Base-by-base conservation (phyloP, 2,888 invertebrate species). In the Limnephilus rhombicus region DNA sequence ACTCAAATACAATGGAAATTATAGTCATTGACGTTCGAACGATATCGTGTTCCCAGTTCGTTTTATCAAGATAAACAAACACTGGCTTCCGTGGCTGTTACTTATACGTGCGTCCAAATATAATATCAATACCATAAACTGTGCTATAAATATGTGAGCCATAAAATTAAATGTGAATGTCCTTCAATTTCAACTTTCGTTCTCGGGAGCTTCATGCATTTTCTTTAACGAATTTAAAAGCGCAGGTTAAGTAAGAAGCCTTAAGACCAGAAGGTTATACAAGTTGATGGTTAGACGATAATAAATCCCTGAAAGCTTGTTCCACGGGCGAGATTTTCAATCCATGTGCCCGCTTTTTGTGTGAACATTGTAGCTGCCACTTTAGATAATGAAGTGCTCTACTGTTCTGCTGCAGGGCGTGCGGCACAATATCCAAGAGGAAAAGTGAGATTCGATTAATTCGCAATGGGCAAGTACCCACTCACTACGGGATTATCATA, bases 401-500 rank as follows among this genome's bases (percentile, higher is more conserved):
- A 9, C 7, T 49, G 37, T 37, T 29, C 81, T 11, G 18, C 7
- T 49, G 37, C 68, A 29, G 29, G 86, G 85, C 82, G 53, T 34
- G 11, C 88, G 34, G 81, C 92, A 68, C 82, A 85, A 91, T 80
- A 91, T 89, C 24, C 37, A 7, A 18, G 83, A 83, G 37, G 29
- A 83, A 86, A 86, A 86, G 45, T 45, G 86, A 45, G 86, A 86
- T 86, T 86, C 45, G 86, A 86, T 86, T 86, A 86, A 86, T 45
- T 45, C 45, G 86, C 86, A 45, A 45, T 86, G 49, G 86, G 37
- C 45, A 85, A 85, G 85, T 85, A 41, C 85, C 85, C 85, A 86
- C 86, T 86, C 86, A 45, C 41, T 13, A n/a, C 29, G 41, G 93
- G 90, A 93, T 93, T 93, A 93, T 93, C 93, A 93, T 93, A 93